Base-by-base conservation (phyloP, 2,797 vertebrate genomes). In the Xenopus petersii region DNA sequence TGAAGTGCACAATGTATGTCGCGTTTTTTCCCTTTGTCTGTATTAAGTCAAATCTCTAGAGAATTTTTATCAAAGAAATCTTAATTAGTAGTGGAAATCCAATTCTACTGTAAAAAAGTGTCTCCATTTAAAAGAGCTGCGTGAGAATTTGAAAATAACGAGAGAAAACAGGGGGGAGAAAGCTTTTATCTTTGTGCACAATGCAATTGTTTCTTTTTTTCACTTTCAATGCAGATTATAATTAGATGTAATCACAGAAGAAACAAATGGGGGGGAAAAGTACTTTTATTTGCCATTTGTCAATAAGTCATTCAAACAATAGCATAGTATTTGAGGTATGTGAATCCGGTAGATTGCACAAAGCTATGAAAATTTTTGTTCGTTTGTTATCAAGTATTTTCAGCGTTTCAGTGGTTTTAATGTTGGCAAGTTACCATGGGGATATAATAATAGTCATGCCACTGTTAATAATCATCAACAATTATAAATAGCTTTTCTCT, bases 221-320 rank as follows among this genome's bases (percentile, higher is more conserved):
- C 8, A 5, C 55, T 56, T 56, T 56, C 15, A 56, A 17, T 17
- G n/a, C 55, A 17, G 8, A 56, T 17, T 56, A 56, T 56, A 56
- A 56, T 56, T 56, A 56, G n/a, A 56, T 56, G 55, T 56, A 56
- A 56, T 56, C 55, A 56, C 16, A 56, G 16, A 17, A 56, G 49
- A 56, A 17, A 17, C 55, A 56, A 16, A 16, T 56, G 4, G 16
- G 8, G 21, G 15, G 2, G 1, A 56, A 56, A 56, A 5, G 36
- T 42, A 42, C 4, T 56, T 16, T 56, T 17, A 56, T n/a, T 56
- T 56, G n/a, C 16, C 13, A 17, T 1, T 13, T 17, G 16, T 56
- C 16, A 56, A 56, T 56, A 56, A 56, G 16, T n/a, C 55, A n/a
- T 13, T n/a, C 55, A n/a, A 56, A 56, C 55, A 56, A 56, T 56